A percentile compares a stretch with the other conserved stretches of the same genome.
phyloP scores from a whole-genome alignment of 1,140 invertebrate species.

The Drosophila suzukii region DNA sequence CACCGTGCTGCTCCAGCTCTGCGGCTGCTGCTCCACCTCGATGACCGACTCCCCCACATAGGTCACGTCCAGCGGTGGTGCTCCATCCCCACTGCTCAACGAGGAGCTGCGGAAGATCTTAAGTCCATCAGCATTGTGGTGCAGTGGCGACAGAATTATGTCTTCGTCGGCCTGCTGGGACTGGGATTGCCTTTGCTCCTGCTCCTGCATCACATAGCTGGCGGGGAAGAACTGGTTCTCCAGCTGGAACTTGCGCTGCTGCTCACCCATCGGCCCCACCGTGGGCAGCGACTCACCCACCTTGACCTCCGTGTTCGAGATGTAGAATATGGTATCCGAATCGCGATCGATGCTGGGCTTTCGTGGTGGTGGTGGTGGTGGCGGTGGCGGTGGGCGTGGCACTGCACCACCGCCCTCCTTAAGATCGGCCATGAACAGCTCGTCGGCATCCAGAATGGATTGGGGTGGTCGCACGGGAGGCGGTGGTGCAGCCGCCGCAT shows the following conservation, averaged over 20 bases:
- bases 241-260: constrained; percentile 67
- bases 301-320: constrained; percentile 84
- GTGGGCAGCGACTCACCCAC: constrained; percentile 80
- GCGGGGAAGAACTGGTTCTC: constrained; percentile 83
- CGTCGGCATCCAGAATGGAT: constrained; percentile 56
- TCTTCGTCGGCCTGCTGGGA: constrained; percentile 63
- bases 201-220: constrained; percentile 59
- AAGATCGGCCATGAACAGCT: constrained; percentile 75
- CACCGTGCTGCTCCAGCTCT: constrained; percentile 8
- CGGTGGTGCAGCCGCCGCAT: constrained; percentile 27
- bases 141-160: constrained; percentile 75
- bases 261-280: constrained; percentile 12
- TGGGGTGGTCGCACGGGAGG: constrained; percentile 56
- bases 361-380: constrained; percentile 50
- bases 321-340: constrained; percentile 84
- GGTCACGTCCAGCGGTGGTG: constrained; percentile 77
- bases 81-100: constrained; percentile 39
- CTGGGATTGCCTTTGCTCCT: constrained; percentile 22
- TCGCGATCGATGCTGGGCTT: constrained; percentile 74
- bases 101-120: constrained; percentile 71
- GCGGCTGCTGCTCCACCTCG: constrained; percentile 76
- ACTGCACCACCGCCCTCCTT: constrained; percentile 21
- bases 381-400: constrained; percentile 39
- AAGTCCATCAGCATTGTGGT: constrained; percentile 64
- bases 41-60: constrained; percentile 83